A percentile compares a stretch with the other conserved stretches of the same genome.
phyloP scores from a whole-genome alignment of 2,113 vertebrate genomes.

The Mystacornis crossleyi region DNA sequence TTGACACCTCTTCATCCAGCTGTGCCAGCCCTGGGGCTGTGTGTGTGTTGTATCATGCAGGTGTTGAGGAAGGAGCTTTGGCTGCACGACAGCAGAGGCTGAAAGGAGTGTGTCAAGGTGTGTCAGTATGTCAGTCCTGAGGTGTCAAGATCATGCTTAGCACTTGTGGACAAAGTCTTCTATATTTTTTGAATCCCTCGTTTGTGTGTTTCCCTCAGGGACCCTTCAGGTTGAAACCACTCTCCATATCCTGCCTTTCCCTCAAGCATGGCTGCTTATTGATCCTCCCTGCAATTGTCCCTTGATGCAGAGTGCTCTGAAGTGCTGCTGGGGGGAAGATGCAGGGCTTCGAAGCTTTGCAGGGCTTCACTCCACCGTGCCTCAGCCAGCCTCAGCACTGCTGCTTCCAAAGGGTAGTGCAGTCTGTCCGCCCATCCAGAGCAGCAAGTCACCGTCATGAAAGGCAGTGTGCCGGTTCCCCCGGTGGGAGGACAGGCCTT shows the following conservation, averaged over 20 bases:
- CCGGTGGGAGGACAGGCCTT: background rate
- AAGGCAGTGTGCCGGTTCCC: rapidly evolving
- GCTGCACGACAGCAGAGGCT: background rate
- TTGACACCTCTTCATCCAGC: background rate
- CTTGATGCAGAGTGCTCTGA: background rate
- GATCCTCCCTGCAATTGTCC: background rate
- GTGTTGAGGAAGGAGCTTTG: background rate
- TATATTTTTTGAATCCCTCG: background rate
- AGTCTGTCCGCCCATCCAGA: background rate
- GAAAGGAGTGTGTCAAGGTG: background rate
- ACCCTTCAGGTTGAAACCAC: background rate
- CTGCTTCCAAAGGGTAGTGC: background rate
- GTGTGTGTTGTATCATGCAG: background rate
- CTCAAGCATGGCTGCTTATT: background rate
- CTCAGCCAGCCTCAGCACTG: background rate
- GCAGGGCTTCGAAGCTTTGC: too few species aligned
- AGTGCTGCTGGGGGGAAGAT: rapidly evolving
- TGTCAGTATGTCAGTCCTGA: background rate
- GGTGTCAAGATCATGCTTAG: background rate
- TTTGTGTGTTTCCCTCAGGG: background rate
- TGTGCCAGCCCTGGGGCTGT: background rate
- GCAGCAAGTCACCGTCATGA: rapidly evolving
- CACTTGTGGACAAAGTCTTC: background rate
- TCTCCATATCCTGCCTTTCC: background rate
- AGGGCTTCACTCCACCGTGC: background rate